A percentile compares a stretch with the other conserved stretches of the same genome.
Evolutionary conservation across 2,797 vertebrate species (phyloP).

Genomic region (Cirrhinus molitorella): DNA sequence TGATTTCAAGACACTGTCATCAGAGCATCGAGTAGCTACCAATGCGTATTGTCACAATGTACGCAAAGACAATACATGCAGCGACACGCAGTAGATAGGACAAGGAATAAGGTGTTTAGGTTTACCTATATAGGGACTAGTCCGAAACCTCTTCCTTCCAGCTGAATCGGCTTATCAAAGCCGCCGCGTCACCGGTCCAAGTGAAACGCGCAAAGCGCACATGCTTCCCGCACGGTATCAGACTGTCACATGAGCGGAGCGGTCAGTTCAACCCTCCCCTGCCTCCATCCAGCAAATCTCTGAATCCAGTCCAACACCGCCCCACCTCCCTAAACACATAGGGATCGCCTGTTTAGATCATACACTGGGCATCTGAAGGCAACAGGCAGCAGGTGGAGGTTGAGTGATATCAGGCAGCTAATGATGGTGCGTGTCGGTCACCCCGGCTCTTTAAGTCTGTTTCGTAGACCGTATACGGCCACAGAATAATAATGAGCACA

Average conservation of each 20-base stretch:
- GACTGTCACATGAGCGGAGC: conserved; percentile 65
- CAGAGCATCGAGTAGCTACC: neutral
- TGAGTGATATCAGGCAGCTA: neutral
- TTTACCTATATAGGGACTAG: conserved; percentile 71
- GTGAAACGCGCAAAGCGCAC: conserved; percentile 72
- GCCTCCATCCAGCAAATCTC: conserved; percentile 54
- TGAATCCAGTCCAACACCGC: conserved; percentile 46
- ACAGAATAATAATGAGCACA: conserved; percentile 80
- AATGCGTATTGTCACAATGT: neutral
- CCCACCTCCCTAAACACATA: conserved; percentile 66
- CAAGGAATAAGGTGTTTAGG: conserved; percentile 34
- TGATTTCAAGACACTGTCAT: neutral
- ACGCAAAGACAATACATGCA: neutral
- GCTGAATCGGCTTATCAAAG: conserved; percentile 63
- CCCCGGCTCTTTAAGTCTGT: conserved; percentile 59
- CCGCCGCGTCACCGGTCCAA: conserved; percentile 66
- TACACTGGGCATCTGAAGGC: conserved; percentile 5
- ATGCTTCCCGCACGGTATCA: conserved; percentile 67
- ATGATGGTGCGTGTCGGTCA: conserved; percentile 69
- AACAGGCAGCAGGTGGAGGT: conserved; percentile 37
- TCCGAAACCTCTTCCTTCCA: conserved; percentile 70
- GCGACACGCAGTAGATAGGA: neutral
- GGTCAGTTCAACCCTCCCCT: conserved; percentile 53
- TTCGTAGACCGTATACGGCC: conserved; percentile 67
- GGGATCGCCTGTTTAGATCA: conserved; percentile 53